These are phyloP conservation scores for Conus canariensis DNA, from an alignment of 2,888 invertebrate genomes.

Conservation along the genomic window DNA sequence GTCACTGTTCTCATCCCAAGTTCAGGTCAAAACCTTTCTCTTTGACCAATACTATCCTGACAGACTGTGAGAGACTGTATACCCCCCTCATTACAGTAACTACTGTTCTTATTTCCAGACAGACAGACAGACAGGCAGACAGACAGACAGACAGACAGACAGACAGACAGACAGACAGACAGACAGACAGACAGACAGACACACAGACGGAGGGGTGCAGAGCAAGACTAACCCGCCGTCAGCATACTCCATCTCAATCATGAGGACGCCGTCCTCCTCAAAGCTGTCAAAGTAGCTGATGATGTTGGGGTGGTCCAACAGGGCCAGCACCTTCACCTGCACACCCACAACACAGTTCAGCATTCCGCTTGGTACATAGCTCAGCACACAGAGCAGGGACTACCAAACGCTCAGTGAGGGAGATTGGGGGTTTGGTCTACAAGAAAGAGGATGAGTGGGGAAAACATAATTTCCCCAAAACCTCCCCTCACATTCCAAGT, in stretches of 20 bases:
- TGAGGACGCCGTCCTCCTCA: slow-evolving; percentile 85
- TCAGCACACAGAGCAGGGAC: no score
- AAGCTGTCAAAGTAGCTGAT: slow-evolving; percentile 88
- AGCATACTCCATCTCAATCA: slow-evolving; percentile 90
- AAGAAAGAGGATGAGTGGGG: slow-evolving; percentile 66
- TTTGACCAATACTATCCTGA: no score
- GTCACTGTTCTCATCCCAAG: no score
- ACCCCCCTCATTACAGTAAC: no score
- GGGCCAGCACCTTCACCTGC: slow-evolving; percentile 86
- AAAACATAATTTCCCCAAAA: no score
- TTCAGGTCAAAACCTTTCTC: no score
- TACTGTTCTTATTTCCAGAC: not conserved
- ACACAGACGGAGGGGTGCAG: not conserved
- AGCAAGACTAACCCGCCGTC: slow-evolving; percentile 83
- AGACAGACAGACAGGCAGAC: slow-evolving; percentile 13
- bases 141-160: slow-evolving; percentile 7
- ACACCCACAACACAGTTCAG: slow-evolving; percentile 83
- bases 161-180: not conserved
- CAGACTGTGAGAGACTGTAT: no score
- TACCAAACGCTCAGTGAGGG: no score
- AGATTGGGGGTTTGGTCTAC: slow-evolving; percentile 87
- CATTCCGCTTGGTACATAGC: slow-evolving; percentile 83
- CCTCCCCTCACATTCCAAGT: no score
- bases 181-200: not conserved
- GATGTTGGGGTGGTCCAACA: slow-evolving; percentile 87